Evolutionary conservation across 2,888 invertebrate species (phyloP).

Genomic region (Scotopteryx bipunctaria): DNA sequence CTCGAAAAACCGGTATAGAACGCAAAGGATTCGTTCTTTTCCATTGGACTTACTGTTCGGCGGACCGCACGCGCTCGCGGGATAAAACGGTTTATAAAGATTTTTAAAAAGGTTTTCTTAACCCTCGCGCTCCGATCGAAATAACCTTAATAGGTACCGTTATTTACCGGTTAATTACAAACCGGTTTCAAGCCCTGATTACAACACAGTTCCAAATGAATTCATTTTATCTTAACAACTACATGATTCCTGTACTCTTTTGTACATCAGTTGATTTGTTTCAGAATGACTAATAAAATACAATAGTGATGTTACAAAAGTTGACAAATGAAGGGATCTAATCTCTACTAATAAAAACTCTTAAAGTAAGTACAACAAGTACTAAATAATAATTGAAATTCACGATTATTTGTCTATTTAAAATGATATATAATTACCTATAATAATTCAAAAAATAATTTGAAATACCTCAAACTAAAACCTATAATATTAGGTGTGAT

Average conservation of each 20-base stretch:
- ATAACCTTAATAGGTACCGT: no score
- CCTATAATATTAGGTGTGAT: not conserved
- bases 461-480: slow-evolving; percentile 8
- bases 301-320: not conserved
- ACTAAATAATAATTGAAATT: slow-evolving; percentile 4
- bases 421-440: slow-evolving; percentile 4
- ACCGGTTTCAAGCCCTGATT: not conserved
- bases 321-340: not conserved
- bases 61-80: no score
- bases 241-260: slow-evolving; percentile 20
- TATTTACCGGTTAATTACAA: not conserved
- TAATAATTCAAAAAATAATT: slow-evolving; percentile 6
- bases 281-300: not conserved
- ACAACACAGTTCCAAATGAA: not conserved
- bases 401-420: not conserved
- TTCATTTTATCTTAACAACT: not conserved
- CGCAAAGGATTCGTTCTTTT: no score
- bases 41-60: no score
- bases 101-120: no score
- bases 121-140: no score
- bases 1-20: no score
- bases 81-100: no score
- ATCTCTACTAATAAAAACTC: slow-evolving; percentile 3
- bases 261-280: slow-evolving; percentile 23
- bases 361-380: slow-evolving; percentile 8